A percentile compares a stretch with the other conserved stretches of the same genome.
Conservation (phyloP, 2,797 vertebrate genomes). For the Phalanger gymnotis region DNA sequence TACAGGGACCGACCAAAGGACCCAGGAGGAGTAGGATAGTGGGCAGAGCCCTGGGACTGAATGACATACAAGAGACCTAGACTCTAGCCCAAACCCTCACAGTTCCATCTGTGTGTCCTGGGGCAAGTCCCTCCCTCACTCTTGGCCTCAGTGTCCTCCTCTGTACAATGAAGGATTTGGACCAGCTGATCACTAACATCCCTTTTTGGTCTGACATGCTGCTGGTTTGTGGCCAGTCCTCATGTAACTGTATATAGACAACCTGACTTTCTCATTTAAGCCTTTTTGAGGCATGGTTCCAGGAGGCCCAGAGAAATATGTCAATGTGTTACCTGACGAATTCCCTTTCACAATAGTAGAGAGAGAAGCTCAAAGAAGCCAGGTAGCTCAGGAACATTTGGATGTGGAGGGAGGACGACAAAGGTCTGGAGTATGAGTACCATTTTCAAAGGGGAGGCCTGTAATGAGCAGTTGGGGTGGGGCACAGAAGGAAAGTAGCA, state of each 20-base stretch:
- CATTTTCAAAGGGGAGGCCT: background rate
- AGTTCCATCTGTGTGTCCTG: background rate
- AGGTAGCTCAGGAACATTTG: background rate
- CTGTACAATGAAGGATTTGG: background rate
- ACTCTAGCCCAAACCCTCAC: background rate
- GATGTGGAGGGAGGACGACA: background rate
- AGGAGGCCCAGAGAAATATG: background rate
- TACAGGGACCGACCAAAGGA: background rate
- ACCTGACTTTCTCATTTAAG: background rate
- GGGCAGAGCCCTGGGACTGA: background rate
- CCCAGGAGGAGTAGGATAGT: background rate
- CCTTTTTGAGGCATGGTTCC: background rate
- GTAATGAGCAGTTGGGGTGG: background rate
- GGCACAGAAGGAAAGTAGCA: background rate
- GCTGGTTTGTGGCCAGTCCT: background rate
- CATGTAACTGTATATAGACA: background rate
- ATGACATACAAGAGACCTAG: background rate
- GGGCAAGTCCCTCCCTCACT: background rate
- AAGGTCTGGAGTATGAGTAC: background rate
- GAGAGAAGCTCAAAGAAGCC: background rate
- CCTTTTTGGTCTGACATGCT: background rate
- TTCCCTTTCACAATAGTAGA: background rate
- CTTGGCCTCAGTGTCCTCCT: background rate
- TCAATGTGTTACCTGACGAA: background rate
- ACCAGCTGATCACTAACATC: background rate